phyloP scores from a whole-genome alignment of 2,113 vertebrate species.

The Talpa occidentalis region DNA sequence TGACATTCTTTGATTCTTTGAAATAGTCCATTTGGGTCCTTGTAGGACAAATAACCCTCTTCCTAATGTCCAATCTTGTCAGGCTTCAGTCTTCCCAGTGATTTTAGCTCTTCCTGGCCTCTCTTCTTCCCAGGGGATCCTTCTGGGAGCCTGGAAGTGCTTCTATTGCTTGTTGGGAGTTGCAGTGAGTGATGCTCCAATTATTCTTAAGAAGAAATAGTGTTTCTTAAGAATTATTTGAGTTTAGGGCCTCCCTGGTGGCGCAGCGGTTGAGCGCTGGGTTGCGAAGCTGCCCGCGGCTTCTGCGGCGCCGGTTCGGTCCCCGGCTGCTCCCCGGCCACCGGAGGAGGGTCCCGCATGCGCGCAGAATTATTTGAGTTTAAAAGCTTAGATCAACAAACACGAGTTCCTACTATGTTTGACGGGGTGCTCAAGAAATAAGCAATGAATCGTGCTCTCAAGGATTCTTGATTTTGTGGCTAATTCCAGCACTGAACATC shows the following conservation, averaged over 20 bases:
- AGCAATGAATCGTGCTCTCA: neutral
- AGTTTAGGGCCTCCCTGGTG: too few relatives aligned
- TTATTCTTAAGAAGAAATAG: neutral
- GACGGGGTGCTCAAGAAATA: neutral
- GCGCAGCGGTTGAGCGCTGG: too few relatives aligned
- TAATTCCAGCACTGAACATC: neutral
- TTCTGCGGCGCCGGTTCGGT: too few relatives aligned
- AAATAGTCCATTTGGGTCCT: neutral
- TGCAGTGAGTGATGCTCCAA: neutral
- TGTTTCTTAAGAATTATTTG: neutral
- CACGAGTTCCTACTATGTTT: neutral
- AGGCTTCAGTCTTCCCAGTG: neutral
- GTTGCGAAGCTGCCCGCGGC: too few relatives aligned
- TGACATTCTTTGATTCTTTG: neutral
- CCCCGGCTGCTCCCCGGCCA: too few relatives aligned
- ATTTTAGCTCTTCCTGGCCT: neutral
- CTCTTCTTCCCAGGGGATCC: neutral
- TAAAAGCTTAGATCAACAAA: neutral
- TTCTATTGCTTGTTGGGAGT: neutral
- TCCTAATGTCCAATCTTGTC: accelerated
- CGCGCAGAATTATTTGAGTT: too few relatives aligned
- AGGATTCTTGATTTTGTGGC: neutral
- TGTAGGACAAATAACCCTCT: neutral
- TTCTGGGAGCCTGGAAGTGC: neutral
- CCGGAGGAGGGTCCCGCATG: too few relatives aligned